Percentiles rank a stretch among this genome's conserved stretches.
phyloP scores from a whole-genome alignment of 2,113 vertebrate species.

The Indri indri region DNA sequence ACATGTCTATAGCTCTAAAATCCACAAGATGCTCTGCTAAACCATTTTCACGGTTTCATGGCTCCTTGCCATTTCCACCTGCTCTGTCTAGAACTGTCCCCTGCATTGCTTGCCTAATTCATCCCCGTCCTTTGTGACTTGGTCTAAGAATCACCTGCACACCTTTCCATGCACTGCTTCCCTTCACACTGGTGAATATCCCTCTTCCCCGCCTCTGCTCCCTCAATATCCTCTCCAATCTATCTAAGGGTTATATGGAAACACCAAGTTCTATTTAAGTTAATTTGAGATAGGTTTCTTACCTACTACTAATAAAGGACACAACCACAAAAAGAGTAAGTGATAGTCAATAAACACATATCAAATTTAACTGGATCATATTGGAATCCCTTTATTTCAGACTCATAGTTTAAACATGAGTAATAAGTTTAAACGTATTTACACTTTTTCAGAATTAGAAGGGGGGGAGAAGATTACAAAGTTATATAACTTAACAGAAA shows the following conservation, averaged over 20 bases:
- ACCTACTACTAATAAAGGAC: not conserved
- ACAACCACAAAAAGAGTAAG: not conserved
- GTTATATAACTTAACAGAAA: not conserved
- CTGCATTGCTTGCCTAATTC: not conserved
- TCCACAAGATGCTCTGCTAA: not conserved
- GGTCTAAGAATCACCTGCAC: not conserved
- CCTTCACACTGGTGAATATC: not conserved
- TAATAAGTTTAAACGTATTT: not conserved
- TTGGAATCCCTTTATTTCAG: not conserved
- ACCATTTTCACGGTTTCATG: not conserved
- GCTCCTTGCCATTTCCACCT: not conserved
- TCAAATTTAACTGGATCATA: not conserved
- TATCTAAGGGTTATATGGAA: not conserved
- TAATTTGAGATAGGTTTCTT: not conserved
- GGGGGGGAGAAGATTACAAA: not conserved
- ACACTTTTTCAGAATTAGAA: slow-evolving; percentile 37
- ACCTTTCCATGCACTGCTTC: not conserved
- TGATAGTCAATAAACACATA: not conserved
- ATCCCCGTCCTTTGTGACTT: too few relatives aligned
- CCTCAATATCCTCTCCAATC: not conserved
- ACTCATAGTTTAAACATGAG: not conserved
- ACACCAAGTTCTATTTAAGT: not conserved
- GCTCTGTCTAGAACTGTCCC: not conserved
- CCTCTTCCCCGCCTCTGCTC: not conserved
- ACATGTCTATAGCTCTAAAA: not conserved